phyloP scores from a whole-genome alignment of 2,113 vertebrate genomes.

The Leptosomus discolor region DNA sequence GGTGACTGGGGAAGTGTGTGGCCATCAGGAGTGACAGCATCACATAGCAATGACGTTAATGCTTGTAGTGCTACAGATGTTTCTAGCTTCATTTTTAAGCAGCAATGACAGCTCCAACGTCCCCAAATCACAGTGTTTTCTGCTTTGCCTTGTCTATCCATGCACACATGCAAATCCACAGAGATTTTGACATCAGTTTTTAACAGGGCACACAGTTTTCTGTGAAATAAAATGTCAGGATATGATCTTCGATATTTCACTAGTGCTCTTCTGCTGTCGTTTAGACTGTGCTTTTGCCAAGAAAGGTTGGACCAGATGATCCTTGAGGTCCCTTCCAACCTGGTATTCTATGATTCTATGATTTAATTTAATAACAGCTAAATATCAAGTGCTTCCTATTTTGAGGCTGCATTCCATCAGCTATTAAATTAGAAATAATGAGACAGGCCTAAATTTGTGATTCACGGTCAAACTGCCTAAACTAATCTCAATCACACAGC shows the following conservation, averaged over 20 bases:
- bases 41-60: background rate
- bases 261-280: background rate
- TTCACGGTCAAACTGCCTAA: background rate
- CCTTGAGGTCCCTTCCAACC: background rate
- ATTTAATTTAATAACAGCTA: slow-evolving; percentile 34
- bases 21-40: background rate
- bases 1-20: background rate
- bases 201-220: background rate
- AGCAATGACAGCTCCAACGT: background rate
- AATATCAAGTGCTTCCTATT: slow-evolving; percentile 53
- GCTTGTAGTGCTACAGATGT: background rate
- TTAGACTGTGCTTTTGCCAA: background rate
- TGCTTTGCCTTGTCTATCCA: background rate
- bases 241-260: slow-evolving; percentile 33
- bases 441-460: background rate
- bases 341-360: background rate
- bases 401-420: slow-evolving; percentile 3
- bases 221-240: slow-evolving; percentile 33
- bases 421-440: slow-evolving; percentile 24
- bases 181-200: background rate
- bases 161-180: background rate
- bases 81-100: background rate
- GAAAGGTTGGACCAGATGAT: background rate
- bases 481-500: background rate
- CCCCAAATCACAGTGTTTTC: background rate